Percentiles rank a stretch among this genome's conserved stretches.
phyloP scores from a whole-genome alignment of 2,888 invertebrate species.

The Dorcus hopei region DNA sequence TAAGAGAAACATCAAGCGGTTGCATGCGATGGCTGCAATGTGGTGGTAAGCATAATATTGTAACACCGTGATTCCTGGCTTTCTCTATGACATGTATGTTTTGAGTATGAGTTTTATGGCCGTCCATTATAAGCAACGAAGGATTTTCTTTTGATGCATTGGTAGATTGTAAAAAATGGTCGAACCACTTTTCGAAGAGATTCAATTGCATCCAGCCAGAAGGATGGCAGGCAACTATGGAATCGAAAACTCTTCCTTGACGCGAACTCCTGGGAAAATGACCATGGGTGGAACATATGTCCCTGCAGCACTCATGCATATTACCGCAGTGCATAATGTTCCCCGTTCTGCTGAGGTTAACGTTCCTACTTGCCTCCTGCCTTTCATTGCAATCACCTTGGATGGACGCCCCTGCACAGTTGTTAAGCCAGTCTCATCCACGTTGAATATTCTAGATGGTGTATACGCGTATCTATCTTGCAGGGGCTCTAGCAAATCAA shows the following conservation, averaged over 20 bases:
- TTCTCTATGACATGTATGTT: not conserved
- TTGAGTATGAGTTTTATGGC: conserved; percentile 2
- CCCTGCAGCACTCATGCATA: conserved; percentile 10
- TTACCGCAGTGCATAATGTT: conserved; percentile 8
- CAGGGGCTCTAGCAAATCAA: not conserved
- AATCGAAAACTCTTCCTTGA: conserved; percentile 5
- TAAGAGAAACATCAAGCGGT: conserved; percentile 4
- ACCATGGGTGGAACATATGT: conserved; percentile 33
- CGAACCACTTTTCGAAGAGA: conserved; percentile 5
- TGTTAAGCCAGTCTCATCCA: conserved; percentile 33
- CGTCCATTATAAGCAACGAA: conserved; percentile 2
- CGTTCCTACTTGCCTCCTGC: conserved; percentile 33
- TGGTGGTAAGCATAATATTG: conserved; percentile 3
- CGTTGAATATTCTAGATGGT: conserved; percentile 19
- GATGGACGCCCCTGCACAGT: conserved; percentile 28
- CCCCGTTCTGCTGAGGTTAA: conserved; percentile 33
- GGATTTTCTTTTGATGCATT: not conserved
- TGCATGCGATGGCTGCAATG: conserved; percentile 1
- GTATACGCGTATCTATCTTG: not conserved
- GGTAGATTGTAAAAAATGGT: conserved; percentile 1
- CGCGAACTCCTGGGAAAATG: conserved; percentile 16
- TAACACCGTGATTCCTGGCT: not conserved
- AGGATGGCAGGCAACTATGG: not conserved
- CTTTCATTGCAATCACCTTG: conserved; percentile 30
- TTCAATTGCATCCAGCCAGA: conserved; percentile 7